Percentiles rank a stretch among this genome's conserved stretches.
Conservation (phyloP, 2,888 invertebrate species). For the Lottia scabra region DNA sequence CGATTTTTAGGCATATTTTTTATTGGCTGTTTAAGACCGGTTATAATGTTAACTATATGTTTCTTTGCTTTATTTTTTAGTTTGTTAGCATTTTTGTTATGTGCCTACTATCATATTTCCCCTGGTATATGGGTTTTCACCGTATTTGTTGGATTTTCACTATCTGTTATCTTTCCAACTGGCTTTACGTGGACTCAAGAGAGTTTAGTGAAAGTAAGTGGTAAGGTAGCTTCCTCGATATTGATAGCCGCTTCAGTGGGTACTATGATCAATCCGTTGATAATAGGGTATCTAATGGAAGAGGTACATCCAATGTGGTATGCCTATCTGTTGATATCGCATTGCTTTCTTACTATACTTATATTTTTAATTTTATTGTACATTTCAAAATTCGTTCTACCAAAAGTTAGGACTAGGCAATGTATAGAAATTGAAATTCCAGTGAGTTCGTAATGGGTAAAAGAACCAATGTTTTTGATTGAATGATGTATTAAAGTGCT, state of each 20-base stretch:
- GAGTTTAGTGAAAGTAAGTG: slow-evolving; percentile 64
- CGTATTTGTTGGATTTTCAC: slow-evolving; percentile 61
- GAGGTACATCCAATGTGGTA: slow-evolving; percentile 57
- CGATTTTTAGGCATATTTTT: slow-evolving; percentile 66
- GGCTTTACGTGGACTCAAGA: slow-evolving; percentile 67
- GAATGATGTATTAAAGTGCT: too few species aligned
- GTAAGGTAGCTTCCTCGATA: slow-evolving; percentile 64
- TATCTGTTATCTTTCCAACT: slow-evolving; percentile 68
- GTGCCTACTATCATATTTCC: slow-evolving; percentile 35
- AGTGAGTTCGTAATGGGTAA: too few species aligned
- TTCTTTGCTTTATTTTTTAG: slow-evolving; percentile 19
- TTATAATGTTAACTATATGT: slow-evolving; percentile 46
- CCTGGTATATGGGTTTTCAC: slow-evolving; percentile 55
- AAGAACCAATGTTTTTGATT: too few species aligned
- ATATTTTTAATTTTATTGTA: slow-evolving; percentile 38
- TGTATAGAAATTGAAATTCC: background rate
- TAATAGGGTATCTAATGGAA: slow-evolving; percentile 63
- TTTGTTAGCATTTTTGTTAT: slow-evolving; percentile 35
- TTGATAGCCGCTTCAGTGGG: slow-evolving; percentile 65
- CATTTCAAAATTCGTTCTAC: background rate
- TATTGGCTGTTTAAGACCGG: slow-evolving; percentile 58
- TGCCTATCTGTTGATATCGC: slow-evolving; percentile 55
- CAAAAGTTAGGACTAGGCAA: background rate
- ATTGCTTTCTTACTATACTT: slow-evolving; percentile 42
- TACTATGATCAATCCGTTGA: slow-evolving; percentile 63